phyloP scores from a whole-genome alignment of 2,888 invertebrate species.

The Aelia acuminata region DNA sequence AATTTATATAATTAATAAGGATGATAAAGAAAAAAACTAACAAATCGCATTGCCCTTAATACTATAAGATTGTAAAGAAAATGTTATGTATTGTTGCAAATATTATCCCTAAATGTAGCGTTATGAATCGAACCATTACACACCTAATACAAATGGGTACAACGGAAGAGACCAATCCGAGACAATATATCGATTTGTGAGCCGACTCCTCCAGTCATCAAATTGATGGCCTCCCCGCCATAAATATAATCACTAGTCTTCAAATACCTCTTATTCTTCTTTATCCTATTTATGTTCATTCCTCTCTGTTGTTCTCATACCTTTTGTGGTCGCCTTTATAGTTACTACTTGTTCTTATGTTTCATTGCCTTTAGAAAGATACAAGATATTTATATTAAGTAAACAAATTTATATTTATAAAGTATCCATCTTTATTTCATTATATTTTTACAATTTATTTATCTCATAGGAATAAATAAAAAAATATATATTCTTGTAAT shows the following conservation, averaged over 20 bases:
- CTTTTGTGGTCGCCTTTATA: not conserved
- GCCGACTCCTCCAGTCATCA: not conserved
- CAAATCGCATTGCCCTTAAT: not conserved
- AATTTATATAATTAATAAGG: no score
- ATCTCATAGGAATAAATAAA: no score
- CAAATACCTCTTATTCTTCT: not conserved
- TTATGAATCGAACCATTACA: constrained; percentile 10
- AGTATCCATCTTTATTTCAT: no score
- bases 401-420: no score
- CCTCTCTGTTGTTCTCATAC: not conserved
- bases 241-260: constrained; percentile 2
- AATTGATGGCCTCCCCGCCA: not conserved
- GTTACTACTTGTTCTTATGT: not conserved
- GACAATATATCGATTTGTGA: constrained; percentile 37
- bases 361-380: not conserved
- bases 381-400: no score
- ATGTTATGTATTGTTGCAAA: not conserved
- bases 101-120: constrained; percentile 29
- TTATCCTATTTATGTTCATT: not conserved
- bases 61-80: not conserved
- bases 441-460: no score
- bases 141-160: constrained; percentile 25
- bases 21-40: no score
- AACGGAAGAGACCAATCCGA: not conserved
- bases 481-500: no score